Conservation (phyloP, 2,797 vertebrate species). For the Borostomias antarcticus region DNA sequence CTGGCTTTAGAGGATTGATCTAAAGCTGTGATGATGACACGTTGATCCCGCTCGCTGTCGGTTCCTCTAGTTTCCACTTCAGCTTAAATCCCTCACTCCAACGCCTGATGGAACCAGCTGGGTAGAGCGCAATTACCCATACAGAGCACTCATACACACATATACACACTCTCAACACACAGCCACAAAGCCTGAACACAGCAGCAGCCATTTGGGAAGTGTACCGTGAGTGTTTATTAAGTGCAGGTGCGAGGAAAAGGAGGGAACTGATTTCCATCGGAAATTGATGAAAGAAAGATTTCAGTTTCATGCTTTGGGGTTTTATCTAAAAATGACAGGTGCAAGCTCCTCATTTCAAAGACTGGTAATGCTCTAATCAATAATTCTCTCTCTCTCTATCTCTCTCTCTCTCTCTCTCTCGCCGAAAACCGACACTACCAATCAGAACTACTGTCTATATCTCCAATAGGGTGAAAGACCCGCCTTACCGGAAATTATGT, state of each 20-base stretch:
- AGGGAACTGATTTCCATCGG: not conserved
- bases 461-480: too few species aligned
- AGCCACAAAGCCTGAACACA: not conserved
- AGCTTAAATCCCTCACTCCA: not conserved
- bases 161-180: conserved; percentile 13
- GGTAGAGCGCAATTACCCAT: conserved; percentile 2
- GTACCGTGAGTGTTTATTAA: not conserved
- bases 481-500: too few species aligned
- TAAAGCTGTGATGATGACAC: conserved; percentile 1
- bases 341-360: not conserved
- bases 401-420: too few species aligned
- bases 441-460: too few species aligned
- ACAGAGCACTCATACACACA: conserved; percentile 11
- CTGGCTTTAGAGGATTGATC: conserved; percentile 6
- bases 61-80: not conserved
- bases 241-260: not conserved
- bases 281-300: not conserved
- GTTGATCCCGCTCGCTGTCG: not conserved
- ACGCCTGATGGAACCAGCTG: not conserved
- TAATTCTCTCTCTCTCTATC: too few species aligned
- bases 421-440: too few species aligned
- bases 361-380: not conserved
- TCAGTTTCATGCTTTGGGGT: not conserved
- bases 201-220: not conserved
- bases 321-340: not conserved